Base-by-base conservation (phyloP, 2,888 invertebrate genomes). In the Pyralis farinalis region DNA sequence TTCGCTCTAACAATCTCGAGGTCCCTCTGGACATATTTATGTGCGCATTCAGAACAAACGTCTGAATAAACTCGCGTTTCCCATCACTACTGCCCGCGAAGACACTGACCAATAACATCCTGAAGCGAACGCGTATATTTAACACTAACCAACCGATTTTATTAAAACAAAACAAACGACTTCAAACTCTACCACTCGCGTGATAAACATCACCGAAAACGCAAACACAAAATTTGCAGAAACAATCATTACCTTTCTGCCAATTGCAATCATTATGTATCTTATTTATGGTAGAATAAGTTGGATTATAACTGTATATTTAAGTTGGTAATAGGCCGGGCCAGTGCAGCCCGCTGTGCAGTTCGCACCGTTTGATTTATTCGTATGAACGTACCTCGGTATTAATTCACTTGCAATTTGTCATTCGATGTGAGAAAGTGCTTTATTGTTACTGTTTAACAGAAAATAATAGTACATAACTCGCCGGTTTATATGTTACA, bases 381-480 rank as follows among this genome's bases (percentile, higher is more conserved):
- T 55, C 64, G 54, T 64, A 77, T 75, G 63, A 75, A 71, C 63
- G 60, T 59, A 58, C 51, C 63, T 68, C 61, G 60, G 74, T 76
- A 80, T 82, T 82, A 80, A 81, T 83, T 81, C 83, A 73, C 69
- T 68, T 58, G 76, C 75, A 75, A 83, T 84, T 84, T 84, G 83
- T 83, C 83, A 77, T 78, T 71, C 63, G 56, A 79, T 66, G 80
- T 78, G 81, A 78, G 82, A 82, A 81, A 82, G 80, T 80, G 72
- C 69, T 79, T 73, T 80, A 81, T 83, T 80, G 81, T 80, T 65
- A 57, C 62, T 57, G 56, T 55, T 65, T 64, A 68, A 57, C 67
- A 59, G 68, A 66, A 71, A 65, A 65, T 71, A 72, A 73, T 78
- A 68, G 62, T 53, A 55, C 50, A 63, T 58, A 55, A 40, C 45